Evolutionary conservation across 2,113 vertebrate species (phyloP).

Genomic region (Hiodon tergisus): DNA sequence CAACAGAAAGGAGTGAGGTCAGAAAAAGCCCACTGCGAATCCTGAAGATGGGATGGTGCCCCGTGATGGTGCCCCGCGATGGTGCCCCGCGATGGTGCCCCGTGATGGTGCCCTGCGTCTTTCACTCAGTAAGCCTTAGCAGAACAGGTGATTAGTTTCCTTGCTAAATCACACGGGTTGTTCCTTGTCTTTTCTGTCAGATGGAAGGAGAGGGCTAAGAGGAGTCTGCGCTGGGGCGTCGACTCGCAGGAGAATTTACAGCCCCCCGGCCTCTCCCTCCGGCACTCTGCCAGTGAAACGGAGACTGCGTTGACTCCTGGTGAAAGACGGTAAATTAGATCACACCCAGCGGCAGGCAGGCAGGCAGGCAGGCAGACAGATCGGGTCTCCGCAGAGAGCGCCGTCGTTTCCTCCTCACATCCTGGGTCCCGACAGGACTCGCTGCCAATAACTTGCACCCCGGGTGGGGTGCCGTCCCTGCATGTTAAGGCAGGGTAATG

Average conservation of each 20-base stretch:
- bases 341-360: background rate
- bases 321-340: constrained; percentile 1
- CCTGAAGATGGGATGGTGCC: background rate
- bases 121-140: constrained; percentile 5
- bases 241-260: background rate
- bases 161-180: too few species aligned
- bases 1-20: too few species aligned
- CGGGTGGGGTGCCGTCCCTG: constrained; percentile 13
- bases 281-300: background rate
- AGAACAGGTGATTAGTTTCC: background rate
- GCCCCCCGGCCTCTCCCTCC: background rate
- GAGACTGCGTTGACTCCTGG: background rate
- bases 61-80: background rate
- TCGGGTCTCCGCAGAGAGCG: background rate
- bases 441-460: background rate
- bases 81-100: constrained; percentile 2
- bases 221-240: background rate
- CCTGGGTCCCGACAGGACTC: background rate
- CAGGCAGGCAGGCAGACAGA: background rate
- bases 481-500: constrained; percentile 21
- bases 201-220: background rate
- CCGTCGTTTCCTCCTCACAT: background rate
- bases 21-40: background rate
- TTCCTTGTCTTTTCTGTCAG: too few species aligned
- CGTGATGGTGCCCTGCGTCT: constrained; percentile 41